Conservation (phyloP, 1,140 invertebrate species). For the Pollicipes pollicipes region DNA sequence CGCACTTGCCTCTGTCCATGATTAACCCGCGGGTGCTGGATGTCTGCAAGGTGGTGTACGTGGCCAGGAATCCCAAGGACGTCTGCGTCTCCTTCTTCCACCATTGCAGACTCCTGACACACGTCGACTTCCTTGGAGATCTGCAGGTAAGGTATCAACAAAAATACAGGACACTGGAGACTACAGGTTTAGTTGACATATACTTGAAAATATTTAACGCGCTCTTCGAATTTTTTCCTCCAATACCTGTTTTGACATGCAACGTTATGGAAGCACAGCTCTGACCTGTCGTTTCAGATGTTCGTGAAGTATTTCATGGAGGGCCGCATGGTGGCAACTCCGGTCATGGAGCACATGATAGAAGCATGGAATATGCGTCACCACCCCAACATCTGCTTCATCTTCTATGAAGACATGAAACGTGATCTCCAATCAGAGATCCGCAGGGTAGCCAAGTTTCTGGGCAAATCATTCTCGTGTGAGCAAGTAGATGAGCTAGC, state of each 20-base stretch:
- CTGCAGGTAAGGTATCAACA: too few relatives aligned
- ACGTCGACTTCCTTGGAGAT: too few relatives aligned
- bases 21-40: too few relatives aligned
- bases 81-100: too few relatives aligned
- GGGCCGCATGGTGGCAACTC: slow-evolving; percentile 5
- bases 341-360: slow-evolving; percentile 15
- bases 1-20: too few relatives aligned
- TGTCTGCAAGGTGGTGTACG: too few relatives aligned
- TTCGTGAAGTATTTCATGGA: slow-evolving; percentile 9
- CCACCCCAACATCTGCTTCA: slow-evolving; percentile 19
- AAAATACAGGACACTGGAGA: neutral
- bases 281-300: neutral
- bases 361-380: slow-evolving; percentile 17
- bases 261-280: too few relatives aligned
- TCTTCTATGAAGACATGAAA: slow-evolving; percentile 22
- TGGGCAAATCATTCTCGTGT: slow-evolving; percentile 24
- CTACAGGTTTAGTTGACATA: slow-evolving; percentile 2
- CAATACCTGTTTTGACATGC: too few relatives aligned
- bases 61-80: too few relatives aligned
- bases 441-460: slow-evolving; percentile 24
- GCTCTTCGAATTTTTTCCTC: too few relatives aligned
- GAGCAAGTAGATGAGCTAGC: slow-evolving; percentile 18
- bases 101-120: too few relatives aligned
- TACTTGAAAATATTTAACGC: too few relatives aligned
- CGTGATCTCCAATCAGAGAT: slow-evolving; percentile 17